Conservation (phyloP, 2,888 invertebrate genomes). For the Cyclophora punctaria region DNA sequence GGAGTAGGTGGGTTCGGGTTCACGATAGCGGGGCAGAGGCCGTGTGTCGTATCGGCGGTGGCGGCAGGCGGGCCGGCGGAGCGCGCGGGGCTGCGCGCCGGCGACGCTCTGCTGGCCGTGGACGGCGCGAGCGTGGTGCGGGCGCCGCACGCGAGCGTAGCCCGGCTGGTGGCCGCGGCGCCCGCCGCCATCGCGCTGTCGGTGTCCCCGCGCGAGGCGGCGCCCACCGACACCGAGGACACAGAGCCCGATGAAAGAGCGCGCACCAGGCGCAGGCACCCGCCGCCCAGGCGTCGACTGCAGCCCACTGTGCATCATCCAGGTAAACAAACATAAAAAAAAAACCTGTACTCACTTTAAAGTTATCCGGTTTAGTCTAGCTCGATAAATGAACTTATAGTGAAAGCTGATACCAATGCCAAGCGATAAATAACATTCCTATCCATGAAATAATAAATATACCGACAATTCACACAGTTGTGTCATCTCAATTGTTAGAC, state of each 20-base stretch:
- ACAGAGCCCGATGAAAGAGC: conserved; percentile 65
- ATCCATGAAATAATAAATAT: too few species aligned
- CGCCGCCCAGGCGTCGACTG: conserved; percentile 57
- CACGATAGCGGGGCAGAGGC: conserved; percentile 97
- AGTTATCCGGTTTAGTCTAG: too few species aligned
- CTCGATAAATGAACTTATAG: too few species aligned
- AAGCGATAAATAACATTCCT: too few species aligned
- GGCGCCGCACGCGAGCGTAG: conserved; percentile 94
- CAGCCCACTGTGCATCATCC: conserved; percentile 58
- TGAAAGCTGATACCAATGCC: too few species aligned
- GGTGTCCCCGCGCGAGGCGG: conserved; percentile 78
- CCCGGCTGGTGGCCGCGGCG: conserved; percentile 90
- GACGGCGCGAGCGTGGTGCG: conserved; percentile 94
- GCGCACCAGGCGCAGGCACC: conserved; percentile 55
- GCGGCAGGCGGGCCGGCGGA: conserved; percentile 91
- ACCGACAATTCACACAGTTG: too few species aligned
- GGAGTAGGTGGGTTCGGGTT: conserved; percentile 97
- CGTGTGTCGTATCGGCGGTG: conserved; percentile 95
- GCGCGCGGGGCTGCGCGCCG: conserved; percentile 90
- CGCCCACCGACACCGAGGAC: conserved; percentile 65
- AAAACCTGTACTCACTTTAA: too few species aligned
- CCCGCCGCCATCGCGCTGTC: conserved; percentile 88
- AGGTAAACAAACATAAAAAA: conserved; percentile 27
- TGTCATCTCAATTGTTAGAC: too few species aligned
- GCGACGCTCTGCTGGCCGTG: conserved; percentile 93